Evolutionary conservation across 2,888 invertebrate species (phyloP).

Genomic region (Stomorhina lunata): DNA sequence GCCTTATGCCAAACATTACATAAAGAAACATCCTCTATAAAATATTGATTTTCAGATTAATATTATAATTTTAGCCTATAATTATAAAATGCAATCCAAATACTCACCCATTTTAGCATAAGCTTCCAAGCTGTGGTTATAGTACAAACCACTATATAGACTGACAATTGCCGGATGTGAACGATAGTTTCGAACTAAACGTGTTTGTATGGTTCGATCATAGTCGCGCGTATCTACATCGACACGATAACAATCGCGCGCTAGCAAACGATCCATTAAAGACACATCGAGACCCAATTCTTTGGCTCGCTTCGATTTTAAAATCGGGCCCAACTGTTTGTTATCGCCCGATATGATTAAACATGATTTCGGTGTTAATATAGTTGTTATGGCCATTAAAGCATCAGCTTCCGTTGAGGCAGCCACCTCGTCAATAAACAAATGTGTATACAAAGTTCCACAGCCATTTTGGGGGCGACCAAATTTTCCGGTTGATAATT

Average conservation of each 20-base stretch:
- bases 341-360: slow-evolving; percentile 83
- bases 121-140: slow-evolving; percentile 83
- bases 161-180: slow-evolving; percentile 84
- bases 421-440: slow-evolving; percentile 89
- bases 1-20: slow-evolving; percentile 78
- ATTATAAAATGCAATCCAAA: not conserved
- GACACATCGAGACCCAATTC: slow-evolving; percentile 79
- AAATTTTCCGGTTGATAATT: slow-evolving; percentile 79
- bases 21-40: slow-evolving; percentile 69
- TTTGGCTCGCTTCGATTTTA: slow-evolving; percentile 77
- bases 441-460: slow-evolving; percentile 82
- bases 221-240: slow-evolving; percentile 71
- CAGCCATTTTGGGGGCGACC: slow-evolving; percentile 61
- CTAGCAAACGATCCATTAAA: slow-evolving; percentile 86
- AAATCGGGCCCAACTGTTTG: slow-evolving; percentile 86
- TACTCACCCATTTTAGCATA: slow-evolving; percentile 70
- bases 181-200: slow-evolving; percentile 87
- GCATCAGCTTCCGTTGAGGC: slow-evolving; percentile 87
- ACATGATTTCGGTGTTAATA: slow-evolving; percentile 16
- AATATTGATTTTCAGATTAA: not conserved
- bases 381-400: slow-evolving; percentile 80
- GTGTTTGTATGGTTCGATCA: slow-evolving; percentile 85
- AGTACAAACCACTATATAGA: slow-evolving; percentile 87
- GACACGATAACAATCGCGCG: slow-evolving; percentile 79
- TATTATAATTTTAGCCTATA: not conserved